Base-by-base conservation (phyloP, 2,797 vertebrate species). In the Typhlichthys eigenmanni region DNA sequence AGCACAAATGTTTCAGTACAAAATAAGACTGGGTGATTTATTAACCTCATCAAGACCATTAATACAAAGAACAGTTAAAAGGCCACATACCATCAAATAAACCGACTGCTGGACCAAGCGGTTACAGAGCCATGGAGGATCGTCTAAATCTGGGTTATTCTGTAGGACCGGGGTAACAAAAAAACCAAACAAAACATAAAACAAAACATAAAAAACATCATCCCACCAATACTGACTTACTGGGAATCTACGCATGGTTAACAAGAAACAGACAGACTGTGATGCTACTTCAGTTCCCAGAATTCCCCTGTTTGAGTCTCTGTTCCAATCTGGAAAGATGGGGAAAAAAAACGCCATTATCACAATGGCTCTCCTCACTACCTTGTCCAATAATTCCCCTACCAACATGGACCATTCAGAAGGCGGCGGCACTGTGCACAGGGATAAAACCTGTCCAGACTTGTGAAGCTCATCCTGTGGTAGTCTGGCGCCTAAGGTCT, bases 11-110 rank as follows among this genome's bases (percentile, higher is more conserved):
- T 68, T 86, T 88, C 85, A 84, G 89, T 95, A 96, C 87, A 96
- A 96, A 97, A 96, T 95, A 97, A 95, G 95, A 97, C 94, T 91
- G 93, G 92, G 93, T 95, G 94, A 95, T 97, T 98, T 97, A 98
- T 98, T 98, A 95, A 95, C 96, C 93, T 95, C 93, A 94, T 95
- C 94, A 95, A 95, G 93, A 96, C 95, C 94, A 96, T 95, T 94
- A 95, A 96, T 97, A 97, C 94, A 96, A 97, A 96, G 94, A 94
- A 93, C 92, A 94, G 93, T 95, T 91, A 95, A 93, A 96, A 95
- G 95, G 94, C 94, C 95, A 95, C 92, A 93, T 90, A 94, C 92
- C 93, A 92, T 93, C 92, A 92, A 94, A 94, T 91, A 89, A 93
- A 92, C 91, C 79, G 83, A 91, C 91, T 91, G 91, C 91, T 86